Base-by-base conservation (phyloP, 2,888 invertebrate genomes). In the Phyto melanocephala region DNA sequence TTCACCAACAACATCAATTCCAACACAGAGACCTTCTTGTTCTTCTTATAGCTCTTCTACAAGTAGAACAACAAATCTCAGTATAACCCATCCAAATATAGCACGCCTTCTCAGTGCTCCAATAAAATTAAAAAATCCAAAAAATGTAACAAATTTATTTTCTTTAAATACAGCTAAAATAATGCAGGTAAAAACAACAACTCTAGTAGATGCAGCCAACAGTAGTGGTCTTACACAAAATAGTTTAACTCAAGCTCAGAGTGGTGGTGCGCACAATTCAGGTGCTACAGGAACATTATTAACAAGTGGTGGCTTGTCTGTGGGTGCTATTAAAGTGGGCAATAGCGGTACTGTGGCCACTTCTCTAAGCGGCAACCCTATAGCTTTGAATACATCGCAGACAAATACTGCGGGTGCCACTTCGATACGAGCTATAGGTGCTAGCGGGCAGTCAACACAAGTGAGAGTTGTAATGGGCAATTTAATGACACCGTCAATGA, bases 131-230 rank as follows among this genome's bases (percentile, higher is more conserved):
- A 87, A 88, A 85, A 88, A 85, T 84, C 85, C 75, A 84, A 86
- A 79, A 85, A 86, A 78, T 80, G 70, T 78, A 81, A 80, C 79
- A 81, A 83, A 79, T 72, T 84, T 79, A 77, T 86, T 86, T 82
- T 92, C 92, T 74, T 87, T 92, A 84, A 91, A 92, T 88, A 88
- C 92, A 87, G 92, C 93, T 80, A 92, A 93, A 90, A 91, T 93
- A 75, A 91, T 92, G 5, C 90, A 92, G 81, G 91, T 92, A 17
- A 92, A 93, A 85, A 89, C 92, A 52, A 90, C 91, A 67, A 88
- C 91, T 40, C 91, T 92, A 77, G 28, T 6, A 28, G 90, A 90
- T 75, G 82, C 84, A 1, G 71, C 52, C 28, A 85, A 76, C 22
- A 71, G 71, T 45, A 68, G 81, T 35, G 83, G 81, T 4, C 62